Conservation (phyloP, 1,140 invertebrate species). For the Macrotrachela quadricornifera region DNA sequence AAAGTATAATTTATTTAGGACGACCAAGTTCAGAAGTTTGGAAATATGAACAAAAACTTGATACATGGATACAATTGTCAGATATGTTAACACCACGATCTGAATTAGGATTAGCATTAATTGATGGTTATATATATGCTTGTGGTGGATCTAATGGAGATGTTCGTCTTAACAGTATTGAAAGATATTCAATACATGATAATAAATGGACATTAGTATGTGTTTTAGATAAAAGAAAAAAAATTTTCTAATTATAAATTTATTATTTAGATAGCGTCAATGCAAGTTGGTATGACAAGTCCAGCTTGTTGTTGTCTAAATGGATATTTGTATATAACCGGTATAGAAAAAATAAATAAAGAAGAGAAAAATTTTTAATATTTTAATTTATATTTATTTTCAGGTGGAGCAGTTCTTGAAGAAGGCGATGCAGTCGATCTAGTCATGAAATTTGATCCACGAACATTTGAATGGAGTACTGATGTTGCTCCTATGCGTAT, state of each 20-base stretch:
- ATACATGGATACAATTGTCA: constrained; percentile 36
- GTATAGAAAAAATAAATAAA: constrained; percentile 11
- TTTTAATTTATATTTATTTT: constrained; percentile 7
- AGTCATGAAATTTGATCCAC: constrained; percentile 19
- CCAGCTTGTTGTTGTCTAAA: constrained; percentile 32
- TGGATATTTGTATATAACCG: constrained; percentile 33
- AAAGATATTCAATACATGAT: too few species aligned
- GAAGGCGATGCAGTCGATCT: constrained; percentile 33
- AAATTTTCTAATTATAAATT: not conserved
- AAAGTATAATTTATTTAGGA: constrained; percentile 2
- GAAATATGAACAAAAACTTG: constrained; percentile 35
- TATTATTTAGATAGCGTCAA: constrained; percentile 42
- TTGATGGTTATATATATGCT: constrained; percentile 45
- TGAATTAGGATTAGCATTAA: constrained; percentile 40
- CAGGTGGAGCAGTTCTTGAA: constrained; percentile 32
- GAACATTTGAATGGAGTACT: constrained; percentile 12
- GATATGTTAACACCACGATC: constrained; percentile 33
- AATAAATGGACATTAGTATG: too few species aligned
- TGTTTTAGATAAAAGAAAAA: too few species aligned
- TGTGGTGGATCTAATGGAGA: constrained; percentile 57
- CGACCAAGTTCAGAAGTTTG: constrained; percentile 31
- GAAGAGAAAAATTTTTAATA: not conserved
- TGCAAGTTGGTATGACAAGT: constrained; percentile 33
- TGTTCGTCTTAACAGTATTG: constrained; percentile 41
- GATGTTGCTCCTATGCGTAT: constrained; percentile 22